Base-by-base conservation (phyloP, 2,113 vertebrate species). In the Cephalopholis sonnerati region DNA sequence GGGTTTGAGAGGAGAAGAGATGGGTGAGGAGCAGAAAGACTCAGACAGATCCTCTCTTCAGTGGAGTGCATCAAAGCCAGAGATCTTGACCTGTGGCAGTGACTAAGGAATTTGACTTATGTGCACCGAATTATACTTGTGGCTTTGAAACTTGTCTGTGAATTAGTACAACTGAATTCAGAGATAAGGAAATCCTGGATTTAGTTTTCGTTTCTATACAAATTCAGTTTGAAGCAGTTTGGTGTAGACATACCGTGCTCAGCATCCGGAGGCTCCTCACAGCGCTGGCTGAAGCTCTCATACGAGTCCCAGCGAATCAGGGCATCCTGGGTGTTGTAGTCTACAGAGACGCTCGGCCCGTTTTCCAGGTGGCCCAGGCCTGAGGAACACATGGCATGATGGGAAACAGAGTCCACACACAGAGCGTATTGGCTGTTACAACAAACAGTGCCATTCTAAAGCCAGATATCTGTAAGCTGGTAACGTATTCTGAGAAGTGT, bases 221-320 rank as follows among this genome's bases (percentile, higher is more conserved):
- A n/a, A 68, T 32, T 32, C 1, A n/a, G 65, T 22, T 32, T 68
- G 2, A 68, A 32, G 17, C n/a, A n/a, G n/a, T n/a, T n/a, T n/a
- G n/a, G n/a, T 39, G 58, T 32, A 66, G 5, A 83, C 87, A 8
- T 84, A 90, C 91, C 82, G 1, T 74, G 87, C 92, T 94, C 79
- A 81, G 96, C 96, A 20, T 97, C 97, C 7, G 82, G 24, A 2
- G 92, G 86, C 7, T 97, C 97, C 59, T 98, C 97, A 0, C 93
- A 94, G 63, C 92, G 96, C 10, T 95, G 94, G 68, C 79, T 96
- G 86, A 98, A 97, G 93, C 96, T 97, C 87, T 99, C 98, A 0
- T 99, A 99, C 1, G 98, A 99, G 63, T 99, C 98, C 96, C 98
- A 98, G 61, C 98, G 98, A 87, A 99, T 98, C 81, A 99, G 96